Percentiles rank a stretch among this genome's conserved stretches.
phyloP scores from a whole-genome alignment of 2,797 vertebrate genomes.

The Melanotaenia pygmaea region DNA sequence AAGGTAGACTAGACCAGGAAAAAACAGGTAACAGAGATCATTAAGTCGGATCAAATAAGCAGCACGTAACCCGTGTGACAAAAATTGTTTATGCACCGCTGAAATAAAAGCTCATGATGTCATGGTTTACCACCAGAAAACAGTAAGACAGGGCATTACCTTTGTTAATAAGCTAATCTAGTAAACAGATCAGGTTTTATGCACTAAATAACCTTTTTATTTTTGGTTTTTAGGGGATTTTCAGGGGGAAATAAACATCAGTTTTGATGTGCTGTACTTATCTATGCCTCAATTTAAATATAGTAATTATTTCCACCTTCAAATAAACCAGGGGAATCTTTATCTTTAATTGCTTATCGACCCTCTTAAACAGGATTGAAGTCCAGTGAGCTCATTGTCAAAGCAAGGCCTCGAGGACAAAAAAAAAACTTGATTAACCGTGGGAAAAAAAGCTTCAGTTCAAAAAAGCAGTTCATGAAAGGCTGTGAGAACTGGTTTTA shows the following conservation, averaged over 20 bases:
- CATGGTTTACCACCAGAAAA: neutral
- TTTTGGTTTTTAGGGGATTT: constrained; percentile 6
- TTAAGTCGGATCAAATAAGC: too few relatives aligned
- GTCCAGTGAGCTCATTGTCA: constrained; percentile 1
- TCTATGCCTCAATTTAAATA: neutral
- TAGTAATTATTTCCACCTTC: neutral
- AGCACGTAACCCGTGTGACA: too few relatives aligned
- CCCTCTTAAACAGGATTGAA: constrained; percentile 35
- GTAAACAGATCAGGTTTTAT: constrained; percentile 1
- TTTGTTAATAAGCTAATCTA: neutral
- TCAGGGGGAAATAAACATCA: neutral
- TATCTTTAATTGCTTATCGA: neutral
- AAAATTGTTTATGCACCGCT: too few relatives aligned
- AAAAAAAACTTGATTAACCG: neutral
- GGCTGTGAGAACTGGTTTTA: rapidly evolving
- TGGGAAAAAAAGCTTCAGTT: neutral
- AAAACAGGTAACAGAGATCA: too few relatives aligned
- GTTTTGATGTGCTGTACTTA: too few relatives aligned
- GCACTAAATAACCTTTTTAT: neutral
- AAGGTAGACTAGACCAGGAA: too few relatives aligned
- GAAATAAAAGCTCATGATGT: neutral
- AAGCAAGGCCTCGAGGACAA: neutral
- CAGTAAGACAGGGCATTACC: neutral
- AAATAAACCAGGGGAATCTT: constrained; percentile 9
- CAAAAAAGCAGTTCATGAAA: neutral